Percentiles rank a stretch among this genome's conserved stretches.
phyloP scores from a whole-genome alignment of 2,113 vertebrate species.

The Heteronetta atricapilla region DNA sequence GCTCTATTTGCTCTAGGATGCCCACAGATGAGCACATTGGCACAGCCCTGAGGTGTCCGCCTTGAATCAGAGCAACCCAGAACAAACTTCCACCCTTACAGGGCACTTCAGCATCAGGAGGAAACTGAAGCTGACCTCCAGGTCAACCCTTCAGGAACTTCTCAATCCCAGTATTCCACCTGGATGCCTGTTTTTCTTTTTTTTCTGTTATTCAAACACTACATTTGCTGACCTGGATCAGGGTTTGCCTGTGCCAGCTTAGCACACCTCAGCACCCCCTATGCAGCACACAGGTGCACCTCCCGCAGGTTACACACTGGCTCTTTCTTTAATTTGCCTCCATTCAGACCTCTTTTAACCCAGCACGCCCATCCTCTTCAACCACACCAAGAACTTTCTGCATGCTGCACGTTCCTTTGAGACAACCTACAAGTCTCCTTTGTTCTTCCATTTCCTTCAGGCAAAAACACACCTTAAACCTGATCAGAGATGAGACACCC shows the following conservation, averaged over 20 bases:
- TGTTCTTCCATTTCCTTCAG: not conserved
- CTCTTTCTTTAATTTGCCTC: not conserved
- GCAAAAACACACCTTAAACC: not conserved
- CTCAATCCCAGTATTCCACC: not conserved
- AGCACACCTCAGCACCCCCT: not conserved
- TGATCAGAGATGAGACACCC: not conserved
- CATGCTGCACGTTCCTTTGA: not conserved
- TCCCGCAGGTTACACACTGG: not conserved
- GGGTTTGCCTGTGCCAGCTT: not conserved
- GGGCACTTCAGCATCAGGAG: not conserved
- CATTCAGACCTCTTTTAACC: not conserved
- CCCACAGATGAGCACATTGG: not conserved
- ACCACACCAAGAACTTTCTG: accelerated
- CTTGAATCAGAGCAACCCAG: not conserved
- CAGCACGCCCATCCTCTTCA: not conserved
- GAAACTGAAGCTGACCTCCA: not conserved
- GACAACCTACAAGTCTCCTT: not conserved
- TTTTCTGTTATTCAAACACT: not conserved
- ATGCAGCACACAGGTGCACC: not conserved
- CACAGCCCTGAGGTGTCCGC: accelerated
- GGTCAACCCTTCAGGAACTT: not conserved
- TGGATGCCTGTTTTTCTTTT: not conserved
- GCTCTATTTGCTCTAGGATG: not conserved
- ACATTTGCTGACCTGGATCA: not conserved
- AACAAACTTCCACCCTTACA: not conserved